These are phyloP conservation scores for Meiosimyza decipiens DNA, from an alignment of 2,888 invertebrate genomes.

Conservation along the genomic window DNA sequence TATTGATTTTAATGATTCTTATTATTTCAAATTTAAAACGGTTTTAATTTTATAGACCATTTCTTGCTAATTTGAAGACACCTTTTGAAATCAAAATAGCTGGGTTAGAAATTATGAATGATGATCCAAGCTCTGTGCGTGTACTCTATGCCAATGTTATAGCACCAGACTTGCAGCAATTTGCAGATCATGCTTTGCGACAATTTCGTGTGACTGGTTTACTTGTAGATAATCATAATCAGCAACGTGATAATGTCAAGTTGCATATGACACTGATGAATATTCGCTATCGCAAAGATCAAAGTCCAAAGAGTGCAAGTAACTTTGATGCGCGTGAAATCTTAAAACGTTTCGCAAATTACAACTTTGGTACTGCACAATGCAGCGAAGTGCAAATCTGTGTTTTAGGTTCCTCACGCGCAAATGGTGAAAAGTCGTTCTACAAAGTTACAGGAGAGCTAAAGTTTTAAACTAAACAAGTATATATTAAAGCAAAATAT, in stretches of 20 bases:
- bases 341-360: slow-evolving; percentile 75
- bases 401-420: slow-evolving; percentile 64
- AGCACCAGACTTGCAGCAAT: slow-evolving; percentile 71
- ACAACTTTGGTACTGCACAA: slow-evolving; percentile 76
- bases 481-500: not conserved
- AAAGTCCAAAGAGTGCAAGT: slow-evolving; percentile 48
- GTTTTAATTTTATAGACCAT: slow-evolving; percentile 43
- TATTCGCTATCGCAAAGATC: slow-evolving; percentile 69
- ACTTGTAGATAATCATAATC: slow-evolving; percentile 61
- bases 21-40: not conserved
- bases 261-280: slow-evolving; percentile 92
- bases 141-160: slow-evolving; percentile 82
- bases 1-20: slow-evolving; percentile 50
- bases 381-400: slow-evolving; percentile 79
- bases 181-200: slow-evolving; percentile 73
- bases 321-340: slow-evolving; percentile 76
- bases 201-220: slow-evolving; percentile 74
- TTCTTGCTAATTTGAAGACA: slow-evolving; percentile 59
- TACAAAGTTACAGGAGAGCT: slow-evolving; percentile 55
- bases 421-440: slow-evolving; percentile 44
- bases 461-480: slow-evolving; percentile 43
- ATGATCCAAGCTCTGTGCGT: slow-evolving; percentile 84
- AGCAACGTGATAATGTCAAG: slow-evolving; percentile 74
- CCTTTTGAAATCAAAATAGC: slow-evolving; percentile 72
- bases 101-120: slow-evolving; percentile 93